These are phyloP conservation scores for Masticophis lateralis DNA, from an alignment of 2,797 vertebrate genomes.

Conservation along the genomic window DNA sequence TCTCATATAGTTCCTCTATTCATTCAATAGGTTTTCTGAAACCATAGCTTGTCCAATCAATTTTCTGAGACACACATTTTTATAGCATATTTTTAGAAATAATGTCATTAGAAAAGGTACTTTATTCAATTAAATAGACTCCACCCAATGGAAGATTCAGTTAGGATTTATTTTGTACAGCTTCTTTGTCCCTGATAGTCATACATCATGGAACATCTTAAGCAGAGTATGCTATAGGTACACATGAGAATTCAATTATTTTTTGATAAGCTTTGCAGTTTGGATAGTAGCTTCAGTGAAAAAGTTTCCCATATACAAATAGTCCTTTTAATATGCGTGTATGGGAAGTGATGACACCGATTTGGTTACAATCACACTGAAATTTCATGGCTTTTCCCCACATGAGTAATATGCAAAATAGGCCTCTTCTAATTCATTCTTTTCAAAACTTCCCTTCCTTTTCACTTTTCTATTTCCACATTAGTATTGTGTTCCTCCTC, in stretches of 20 bases:
- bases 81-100: not conserved
- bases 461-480: not conserved
- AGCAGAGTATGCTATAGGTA: not conserved
- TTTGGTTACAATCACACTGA: not conserved
- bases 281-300: not conserved
- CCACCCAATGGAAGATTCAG: not conserved
- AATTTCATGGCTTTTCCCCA: not conserved
- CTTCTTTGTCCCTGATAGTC: not conserved
- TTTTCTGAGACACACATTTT: not conserved
- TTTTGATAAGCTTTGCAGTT: not conserved
- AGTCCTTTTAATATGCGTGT: not conserved
- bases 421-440: not conserved
- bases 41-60: not conserved
- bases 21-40: not conserved
- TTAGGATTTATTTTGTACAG: not conserved
- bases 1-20: not conserved
- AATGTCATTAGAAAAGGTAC: not conserved
- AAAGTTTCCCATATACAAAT: not conserved
- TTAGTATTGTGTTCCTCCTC: not conserved
- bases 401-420: not conserved
- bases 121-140: not conserved
- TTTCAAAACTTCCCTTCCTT: not conserved
- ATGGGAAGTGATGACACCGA: not conserved
- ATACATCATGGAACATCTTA: not conserved
- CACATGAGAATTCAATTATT: not conserved